phyloP scores from a whole-genome alignment of 1,140 invertebrate species.

The Drosophila tropicalis region DNA sequence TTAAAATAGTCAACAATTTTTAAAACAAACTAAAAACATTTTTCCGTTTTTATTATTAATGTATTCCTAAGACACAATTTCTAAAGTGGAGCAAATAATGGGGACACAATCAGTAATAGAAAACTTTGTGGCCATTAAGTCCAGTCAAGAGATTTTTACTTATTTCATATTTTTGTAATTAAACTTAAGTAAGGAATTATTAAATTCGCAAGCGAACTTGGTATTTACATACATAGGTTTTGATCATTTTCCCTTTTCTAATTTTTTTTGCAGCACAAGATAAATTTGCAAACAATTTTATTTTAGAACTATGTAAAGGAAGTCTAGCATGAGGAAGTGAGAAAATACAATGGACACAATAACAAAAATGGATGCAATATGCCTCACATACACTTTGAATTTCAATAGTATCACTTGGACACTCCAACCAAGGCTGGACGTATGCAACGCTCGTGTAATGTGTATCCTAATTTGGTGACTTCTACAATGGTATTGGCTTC shows the following conservation, averaged over 20 bases:
- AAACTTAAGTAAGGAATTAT: slow-evolving; percentile 48
- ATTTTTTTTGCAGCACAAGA: slow-evolving; percentile 62
- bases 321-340: background rate
- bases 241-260: slow-evolving; percentile 20
- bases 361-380: background rate
- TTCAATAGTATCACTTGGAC: slow-evolving; percentile 85
- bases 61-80: slow-evolving; percentile 45
- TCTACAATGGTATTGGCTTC: slow-evolving; percentile 94
- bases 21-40: slow-evolving; percentile 64
- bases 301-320: slow-evolving; percentile 52
- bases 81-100: slow-evolving; percentile 41
- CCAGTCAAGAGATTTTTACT: slow-evolving; percentile 41
- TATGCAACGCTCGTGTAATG: slow-evolving; percentile 95
- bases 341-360: background rate
- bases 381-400: background rate
- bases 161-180: slow-evolving; percentile 26
- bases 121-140: slow-evolving; percentile 45
- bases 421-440: slow-evolving; percentile 98
- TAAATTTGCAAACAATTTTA: slow-evolving; percentile 67
- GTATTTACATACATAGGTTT: slow-evolving; percentile 69
- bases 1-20: background rate
- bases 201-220: slow-evolving; percentile 53
- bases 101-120: slow-evolving; percentile 37
- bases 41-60: slow-evolving; percentile 40
- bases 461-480: slow-evolving; percentile 98